Evolutionary conservation across 2,888 invertebrate species (phyloP), one percentile per base, ranked within the genome.

Genomic region (Eutolmus rufibarbis): DNA sequence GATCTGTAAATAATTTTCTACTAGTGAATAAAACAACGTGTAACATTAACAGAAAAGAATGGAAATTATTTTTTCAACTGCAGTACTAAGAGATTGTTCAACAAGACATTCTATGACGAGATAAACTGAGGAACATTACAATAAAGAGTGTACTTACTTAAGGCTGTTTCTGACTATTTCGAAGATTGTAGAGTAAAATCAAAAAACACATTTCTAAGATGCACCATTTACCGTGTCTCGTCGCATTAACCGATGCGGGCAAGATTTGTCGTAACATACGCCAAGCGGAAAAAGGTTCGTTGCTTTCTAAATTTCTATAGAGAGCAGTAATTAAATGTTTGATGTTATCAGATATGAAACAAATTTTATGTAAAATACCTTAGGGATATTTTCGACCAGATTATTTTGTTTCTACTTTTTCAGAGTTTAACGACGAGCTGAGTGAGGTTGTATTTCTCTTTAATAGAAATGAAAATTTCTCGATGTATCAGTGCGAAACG

Each of bases 121-220:
- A 40, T 76, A 88, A 57, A 57, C 77, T 88, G 57, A 88, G 56
- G 74, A 88, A 87, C 85, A 85, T 89, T 86, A 87, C 86, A 87
- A 89, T 87, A 87, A 87, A 86, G 88, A 89, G 89, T 89, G 89
- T 89, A 89, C 88, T 88, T 89, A 88, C 82, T 87, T 88, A 88
- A 88, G 89, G 89, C 89, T 89, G 89, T 88, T 89, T 87, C 85
- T 81, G 89, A 89, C 88, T 88, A 89, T 74, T 85, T 85, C 74
- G 74, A 40, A 74, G 74, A 57, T 85, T 85, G 74, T 85, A 85
- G 85, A 74, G 28, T 85, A 85, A 85, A 74, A 34, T 16, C 14
- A 46, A 46, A 74, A 85, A 82, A 40, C 43, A 74, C 74, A 74
- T 85, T 85, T 85, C 85, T 74, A 85, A 74, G 46, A 85, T 28